A percentile compares a stretch with the other conserved stretches of the same genome.
phyloP scores from a whole-genome alignment of 2,797 vertebrate genomes.

The Pantherophis vulpinus region DNA sequence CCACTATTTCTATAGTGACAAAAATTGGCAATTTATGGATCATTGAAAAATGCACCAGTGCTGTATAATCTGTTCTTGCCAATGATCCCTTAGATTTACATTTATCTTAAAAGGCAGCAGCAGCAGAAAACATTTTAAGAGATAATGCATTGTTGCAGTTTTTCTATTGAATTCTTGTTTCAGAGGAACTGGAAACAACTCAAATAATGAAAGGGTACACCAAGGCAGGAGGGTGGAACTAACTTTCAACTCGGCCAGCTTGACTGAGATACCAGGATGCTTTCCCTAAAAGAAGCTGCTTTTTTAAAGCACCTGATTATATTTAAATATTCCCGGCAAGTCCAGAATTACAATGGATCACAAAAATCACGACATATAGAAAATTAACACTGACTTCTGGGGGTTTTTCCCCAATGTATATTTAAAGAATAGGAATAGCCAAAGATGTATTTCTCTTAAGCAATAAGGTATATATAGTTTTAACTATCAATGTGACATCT shows the following conservation, averaged over 20 bases:
- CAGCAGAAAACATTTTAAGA: not conserved
- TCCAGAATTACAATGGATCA: not conserved
- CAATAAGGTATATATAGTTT: not conserved
- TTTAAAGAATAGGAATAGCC: not conserved
- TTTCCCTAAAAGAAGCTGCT: constrained; percentile 33
- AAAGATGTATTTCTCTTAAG: not conserved
- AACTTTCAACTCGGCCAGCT: not conserved
- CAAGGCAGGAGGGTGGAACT: not conserved
- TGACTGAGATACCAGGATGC: constrained; percentile 11
- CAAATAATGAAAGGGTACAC: not conserved
- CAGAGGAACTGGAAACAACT: not conserved
- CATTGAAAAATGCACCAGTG: not conserved
- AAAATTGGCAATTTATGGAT: not conserved
- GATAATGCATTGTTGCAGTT: not conserved
- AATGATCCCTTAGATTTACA: not conserved
- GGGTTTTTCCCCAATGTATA: not conserved
- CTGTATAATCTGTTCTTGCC: not conserved
- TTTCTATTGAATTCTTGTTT: not conserved
- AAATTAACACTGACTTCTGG: not conserved
- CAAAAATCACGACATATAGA: not conserved
- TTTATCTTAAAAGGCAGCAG: not conserved
- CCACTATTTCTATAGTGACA: too few relatives aligned
- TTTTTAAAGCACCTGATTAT: constrained; percentile 25
- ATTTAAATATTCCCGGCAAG: constrained; percentile 21
- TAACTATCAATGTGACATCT: not conserved